Evolutionary conservation across 2,113 vertebrate species (phyloP), one percentile per base, ranked within the genome.

Genomic region (Carassius carassius): DNA sequence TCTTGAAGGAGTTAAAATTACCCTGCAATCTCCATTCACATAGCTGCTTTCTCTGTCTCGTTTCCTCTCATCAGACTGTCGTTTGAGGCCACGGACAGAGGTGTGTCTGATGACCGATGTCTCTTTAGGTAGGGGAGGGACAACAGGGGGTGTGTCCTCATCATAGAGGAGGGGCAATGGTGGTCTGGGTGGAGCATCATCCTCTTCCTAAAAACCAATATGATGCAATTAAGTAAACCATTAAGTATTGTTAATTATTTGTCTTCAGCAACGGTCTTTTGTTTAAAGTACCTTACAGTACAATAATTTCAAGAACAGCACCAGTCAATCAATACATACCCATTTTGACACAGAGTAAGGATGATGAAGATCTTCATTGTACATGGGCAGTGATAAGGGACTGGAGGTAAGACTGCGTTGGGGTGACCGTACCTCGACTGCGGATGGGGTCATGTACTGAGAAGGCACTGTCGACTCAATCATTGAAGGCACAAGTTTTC

Each of bases 1-100:
- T 80, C 4, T 25, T 0, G 47, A 37, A 17, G 11, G 47, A 69
- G 13, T 16, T 37, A 6, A 69, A 60, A 13, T 60, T 41, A 85
- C 98, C 95, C 95, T 95, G 35, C 92, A 94, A 88, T 99, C 97
- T 88, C 97, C 98, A 3, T 98, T 98, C 65, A 94, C 85, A 35
- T 91, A 96, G 88, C 96, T 95, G 0, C 94, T 91, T 75, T 99
- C 98, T 65, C 97, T 90, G 91, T 99, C 98, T 86, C 96, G 91
- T 91, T 96, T 98, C 91, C 97, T 96, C 92, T 97, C 98, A 0
- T 98, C 98, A 0, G 98, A 99, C 87, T 99, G 98, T 2, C 98
- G 95, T 86, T 99, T 99, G 29, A 99, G 95, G 65, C 97, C 98
- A 2, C 98, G 94, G 86, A 99, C 98, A 0, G 98, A 99, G 0